phyloP scores from a whole-genome alignment of 2,113 vertebrate species.

The Nanger granti region DNA sequence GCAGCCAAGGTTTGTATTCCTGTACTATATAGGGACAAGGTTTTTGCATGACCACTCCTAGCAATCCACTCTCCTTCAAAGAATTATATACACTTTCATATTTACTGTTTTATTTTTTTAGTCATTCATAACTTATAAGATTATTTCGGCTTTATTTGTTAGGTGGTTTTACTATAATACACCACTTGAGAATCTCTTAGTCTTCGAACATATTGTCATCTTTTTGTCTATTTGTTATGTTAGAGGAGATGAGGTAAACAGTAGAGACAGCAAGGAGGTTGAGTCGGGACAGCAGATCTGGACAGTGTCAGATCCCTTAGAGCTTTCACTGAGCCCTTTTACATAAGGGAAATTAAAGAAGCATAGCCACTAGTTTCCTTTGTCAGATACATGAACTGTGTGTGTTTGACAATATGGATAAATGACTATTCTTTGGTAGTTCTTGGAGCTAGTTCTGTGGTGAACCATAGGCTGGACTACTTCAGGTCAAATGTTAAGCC shows the following conservation, averaged over 20 bases:
- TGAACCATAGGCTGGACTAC: not conserved
- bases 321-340: not conserved
- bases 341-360: not conserved
- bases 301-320: not conserved
- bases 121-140: slow-evolving; percentile 1
- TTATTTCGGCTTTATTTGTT: not conserved
- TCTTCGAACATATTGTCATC: not conserved
- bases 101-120: slow-evolving; percentile 34
- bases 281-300: not conserved
- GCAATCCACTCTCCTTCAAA: not conserved
- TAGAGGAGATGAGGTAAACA: slow-evolving; percentile 1
- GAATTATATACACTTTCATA: slow-evolving; percentile 43
- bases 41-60: slow-evolving; percentile 35
- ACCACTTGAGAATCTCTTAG: not conserved
- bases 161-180: not conserved
- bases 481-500: not conserved
- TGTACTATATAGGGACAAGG: not conserved
- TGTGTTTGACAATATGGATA: not conserved
- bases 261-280: not conserved
- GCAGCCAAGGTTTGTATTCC: slow-evolving; percentile 33
- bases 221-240: not conserved
- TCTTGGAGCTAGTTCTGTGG: not conserved
- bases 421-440: not conserved
- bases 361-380: not conserved
- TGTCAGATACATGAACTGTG: not conserved